Base-by-base conservation (phyloP, 2,113 vertebrate species). In the Mastomys natalensis region DNA sequence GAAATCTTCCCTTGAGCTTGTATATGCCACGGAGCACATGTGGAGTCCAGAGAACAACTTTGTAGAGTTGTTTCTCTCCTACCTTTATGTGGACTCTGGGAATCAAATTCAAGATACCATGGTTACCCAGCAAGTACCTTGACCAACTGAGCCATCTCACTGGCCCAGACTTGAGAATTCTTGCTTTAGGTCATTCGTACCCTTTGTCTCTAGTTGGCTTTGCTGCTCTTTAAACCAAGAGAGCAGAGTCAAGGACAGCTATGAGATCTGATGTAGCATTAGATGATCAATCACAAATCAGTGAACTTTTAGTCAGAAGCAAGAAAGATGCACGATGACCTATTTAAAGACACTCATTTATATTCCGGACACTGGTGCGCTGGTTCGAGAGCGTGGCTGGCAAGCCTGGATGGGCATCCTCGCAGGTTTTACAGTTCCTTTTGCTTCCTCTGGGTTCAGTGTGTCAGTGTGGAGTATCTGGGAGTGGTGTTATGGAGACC, bases 261-360 rank as follows among this genome's bases (percentile, higher is more conserved):
- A 55, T 73, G 15, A 31, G 37, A 91, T 0, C 7, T 34, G 90
- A 70, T 81, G 72, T 86, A 60, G 92, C 87, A 73, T 95, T 95
- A 40, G 95, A 87, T 97, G 95, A 87, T 97, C 93, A 80, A 97
- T 95, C 58, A 89, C 94, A 95, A 16, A 74, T 76, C 96, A 94
- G 97, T 97, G 97, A 98, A 93, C 97, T 97, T 98, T 97, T 90
- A 70, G 70, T 97, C 87, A 97, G 97, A 97, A 96, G 97, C 98
- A 94, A 89, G 96, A 96, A 98, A 96, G 89, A 95, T 98, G 96
- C 98, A 95, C 37, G 97, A 98, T 98, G 98, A 98, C 98, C 98
- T 98, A 98, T 98, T 99, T 98, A 98, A 97, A 98, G 97, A 98
- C 95, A 95, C 98, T 98, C 98, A 98, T 98, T 99, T 98, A 98